Evolutionary conservation across 2,113 vertebrate species (phyloP).

Genomic region (Cervus canadensis): DNA sequence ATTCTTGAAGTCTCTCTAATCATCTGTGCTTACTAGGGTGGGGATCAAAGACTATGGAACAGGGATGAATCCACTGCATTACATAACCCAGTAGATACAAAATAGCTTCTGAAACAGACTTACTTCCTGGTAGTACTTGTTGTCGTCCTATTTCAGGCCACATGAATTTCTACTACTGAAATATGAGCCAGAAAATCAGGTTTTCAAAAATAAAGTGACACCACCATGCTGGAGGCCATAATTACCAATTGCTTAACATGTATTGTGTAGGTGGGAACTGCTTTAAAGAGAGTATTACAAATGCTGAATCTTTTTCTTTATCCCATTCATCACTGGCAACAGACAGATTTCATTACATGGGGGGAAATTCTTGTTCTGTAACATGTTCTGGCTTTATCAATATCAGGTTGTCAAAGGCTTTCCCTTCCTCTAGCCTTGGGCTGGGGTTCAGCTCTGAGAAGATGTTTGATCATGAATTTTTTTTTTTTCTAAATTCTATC

Average conservation of each 20-base stretch:
- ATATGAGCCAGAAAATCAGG: slow-evolving; percentile 9
- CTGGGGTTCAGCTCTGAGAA: background rate
- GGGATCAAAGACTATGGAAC: background rate
- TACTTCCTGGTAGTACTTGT: background rate
- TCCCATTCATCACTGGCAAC: background rate
- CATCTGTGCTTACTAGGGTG: background rate
- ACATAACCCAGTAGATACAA: background rate
- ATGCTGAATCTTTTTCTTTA: background rate
- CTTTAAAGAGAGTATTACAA: background rate
- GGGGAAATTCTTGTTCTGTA: background rate
- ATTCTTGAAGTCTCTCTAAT: background rate
- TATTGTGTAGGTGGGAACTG: background rate
- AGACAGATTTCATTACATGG: background rate
- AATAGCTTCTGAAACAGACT: background rate
- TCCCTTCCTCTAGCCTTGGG: background rate
- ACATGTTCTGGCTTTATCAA: background rate
- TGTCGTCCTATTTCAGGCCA: background rate
- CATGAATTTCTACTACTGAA: slow-evolving; percentile 21
- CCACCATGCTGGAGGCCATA: background rate
- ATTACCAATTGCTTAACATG: background rate
- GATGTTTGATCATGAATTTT: background rate
- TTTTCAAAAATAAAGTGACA: background rate
- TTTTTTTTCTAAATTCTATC: background rate
- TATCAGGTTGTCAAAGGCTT: background rate
- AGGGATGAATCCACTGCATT: background rate